These are phyloP conservation scores for Premnoplex brunnescens DNA, from an alignment of 2,797 vertebrate genomes.

Conservation along the genomic window DNA sequence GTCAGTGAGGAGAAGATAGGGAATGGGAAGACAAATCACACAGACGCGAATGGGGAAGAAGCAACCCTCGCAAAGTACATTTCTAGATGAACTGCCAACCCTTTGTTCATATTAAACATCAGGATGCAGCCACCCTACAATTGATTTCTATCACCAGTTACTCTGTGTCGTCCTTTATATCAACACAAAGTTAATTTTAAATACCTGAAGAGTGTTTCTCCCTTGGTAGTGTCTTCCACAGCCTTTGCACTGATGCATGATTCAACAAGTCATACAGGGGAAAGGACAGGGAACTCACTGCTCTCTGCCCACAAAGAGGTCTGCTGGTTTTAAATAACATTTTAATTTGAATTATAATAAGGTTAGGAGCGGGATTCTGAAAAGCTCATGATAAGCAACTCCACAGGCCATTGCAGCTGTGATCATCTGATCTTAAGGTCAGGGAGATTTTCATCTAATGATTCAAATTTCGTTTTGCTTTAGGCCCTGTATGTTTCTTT, in stretches of 20 bases:
- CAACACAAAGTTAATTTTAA: not conserved
- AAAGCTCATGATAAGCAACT: not conserved
- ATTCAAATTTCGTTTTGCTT: constrained; percentile 48
- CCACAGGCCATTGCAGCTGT: not conserved
- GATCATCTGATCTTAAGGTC: not conserved
- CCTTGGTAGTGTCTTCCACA: not conserved
- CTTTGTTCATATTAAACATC: not conserved
- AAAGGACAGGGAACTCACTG: not conserved
- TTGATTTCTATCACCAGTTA: not conserved
- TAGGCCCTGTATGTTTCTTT: not conserved
- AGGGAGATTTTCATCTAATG: not conserved
- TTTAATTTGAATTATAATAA: not conserved
- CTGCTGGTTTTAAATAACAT: constrained; percentile 2
- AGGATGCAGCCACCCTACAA: not conserved
- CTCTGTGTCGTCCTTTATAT: not conserved
- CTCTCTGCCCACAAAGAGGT: not conserved
- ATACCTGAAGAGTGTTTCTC: not conserved
- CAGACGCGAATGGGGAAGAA: not conserved
- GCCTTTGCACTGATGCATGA: not conserved
- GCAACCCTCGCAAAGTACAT: not conserved
- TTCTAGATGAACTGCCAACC: not conserved
- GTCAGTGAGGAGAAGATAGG: not conserved
- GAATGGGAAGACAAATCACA: not conserved
- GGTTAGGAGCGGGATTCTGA: not conserved
- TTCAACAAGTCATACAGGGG: not conserved